Conservation (phyloP, 2,888 invertebrate genomes). For the Alloplasta piceator region DNA sequence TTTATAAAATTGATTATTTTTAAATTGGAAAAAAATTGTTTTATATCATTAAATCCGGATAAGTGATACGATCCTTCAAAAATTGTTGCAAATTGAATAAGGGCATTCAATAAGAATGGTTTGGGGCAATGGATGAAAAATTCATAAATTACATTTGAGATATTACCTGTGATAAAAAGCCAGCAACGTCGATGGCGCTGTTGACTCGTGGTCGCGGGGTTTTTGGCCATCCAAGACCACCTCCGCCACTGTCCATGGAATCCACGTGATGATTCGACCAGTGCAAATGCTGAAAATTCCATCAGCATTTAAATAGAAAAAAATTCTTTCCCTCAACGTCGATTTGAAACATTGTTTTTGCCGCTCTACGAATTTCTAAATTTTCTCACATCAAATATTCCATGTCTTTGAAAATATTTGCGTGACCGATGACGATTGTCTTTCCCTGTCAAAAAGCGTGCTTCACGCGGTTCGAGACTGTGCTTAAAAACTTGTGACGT, state of each 20-base stretch:
- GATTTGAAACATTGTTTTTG: background rate
- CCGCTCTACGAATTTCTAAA: background rate
- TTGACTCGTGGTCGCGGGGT: slow-evolving; percentile 91
- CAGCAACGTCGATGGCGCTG: slow-evolving; percentile 91
- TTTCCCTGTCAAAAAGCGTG: background rate
- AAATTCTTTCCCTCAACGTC: background rate
- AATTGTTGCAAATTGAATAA: no score
- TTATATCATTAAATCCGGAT: no score
- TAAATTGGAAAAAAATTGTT: no score
- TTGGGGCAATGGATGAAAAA: no score
- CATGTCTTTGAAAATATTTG: background rate
- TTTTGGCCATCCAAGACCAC: slow-evolving; percentile 85
- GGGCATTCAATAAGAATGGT: no score
- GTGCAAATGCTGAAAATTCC: slow-evolving; percentile 88
- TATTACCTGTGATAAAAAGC: slow-evolving; percentile 88
- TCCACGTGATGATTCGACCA: slow-evolving; percentile 85
- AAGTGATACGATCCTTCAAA: no score
- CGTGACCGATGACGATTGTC: background rate
- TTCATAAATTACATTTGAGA: background rate
- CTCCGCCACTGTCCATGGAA: slow-evolving; percentile 84
- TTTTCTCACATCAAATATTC: slow-evolving; percentile 1
- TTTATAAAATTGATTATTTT: no score
- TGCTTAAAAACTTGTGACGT: background rate
- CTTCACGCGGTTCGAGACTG: background rate
- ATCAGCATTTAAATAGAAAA: slow-evolving; percentile 1